Evolutionary conservation across 2,888 invertebrate genomes (phyloP), one percentile per base, ranked within the genome.

Genomic region (Drosophila sordidapex): DNA sequence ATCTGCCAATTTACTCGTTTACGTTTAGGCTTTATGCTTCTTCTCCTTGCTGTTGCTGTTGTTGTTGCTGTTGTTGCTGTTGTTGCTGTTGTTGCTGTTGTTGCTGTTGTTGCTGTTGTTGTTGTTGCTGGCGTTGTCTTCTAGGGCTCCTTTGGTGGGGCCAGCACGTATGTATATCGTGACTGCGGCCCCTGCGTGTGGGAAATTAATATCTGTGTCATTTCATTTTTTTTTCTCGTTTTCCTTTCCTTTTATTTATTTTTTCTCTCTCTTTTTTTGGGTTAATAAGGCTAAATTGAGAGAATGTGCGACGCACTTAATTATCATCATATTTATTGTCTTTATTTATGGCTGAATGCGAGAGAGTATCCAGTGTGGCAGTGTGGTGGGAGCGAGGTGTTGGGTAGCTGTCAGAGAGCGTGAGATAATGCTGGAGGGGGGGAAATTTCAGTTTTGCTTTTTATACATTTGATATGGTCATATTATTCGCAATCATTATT

Each of bases 281-380:
- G 90, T 91, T 91, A 91, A 90, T 89, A 91, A 91, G 83, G 75
- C 77, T 73, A 89, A 89, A 90, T 89, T 89, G 90, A 82, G 90
- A 77, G 82, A 81, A 87, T 90, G 90, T 90, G 88, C 88, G 90
- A 84, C 87, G 78, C 90, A 87, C 86, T 87, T 87, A 87, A 87
- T 87, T 87, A 87, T 90, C 88, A 83, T 90, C 90, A 89, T 89
- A 90, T 90, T 90, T 87, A 90, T 89, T 89, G 84, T 79, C 74
- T 78, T 87, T 89, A 90, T 89, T 81, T 81, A 83, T 81, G 73
- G 69, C 56, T 70, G 57, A 53, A 59, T 46, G 27, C 53, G 38
- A 31, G 15, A 38, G 43, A 15, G 43, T 35, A 43, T 2, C 11
- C n/a, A 15, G 2, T 7, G 15, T 10, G 6, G 27, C 2, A 2